These are phyloP conservation scores for Zoroaster sp. DNA, from an alignment of 53 echinoderm and acorn worm genomes.

Conservation along the genomic window DNA sequence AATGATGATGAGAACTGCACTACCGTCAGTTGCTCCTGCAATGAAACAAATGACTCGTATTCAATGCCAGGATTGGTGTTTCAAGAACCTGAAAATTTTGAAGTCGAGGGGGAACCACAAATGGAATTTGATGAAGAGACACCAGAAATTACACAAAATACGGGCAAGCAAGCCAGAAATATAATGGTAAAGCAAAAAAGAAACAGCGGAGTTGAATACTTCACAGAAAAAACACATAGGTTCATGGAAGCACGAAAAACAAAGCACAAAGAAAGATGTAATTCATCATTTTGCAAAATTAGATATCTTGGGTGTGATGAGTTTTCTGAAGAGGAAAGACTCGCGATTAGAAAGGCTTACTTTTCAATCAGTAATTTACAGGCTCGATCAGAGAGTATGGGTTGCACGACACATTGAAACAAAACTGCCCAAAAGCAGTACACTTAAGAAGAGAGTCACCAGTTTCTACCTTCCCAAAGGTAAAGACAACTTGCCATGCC, in stretches of 20 bases:
- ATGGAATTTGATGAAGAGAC: not conserved
- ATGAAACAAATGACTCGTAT: not conserved
- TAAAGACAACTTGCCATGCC: not conserved
- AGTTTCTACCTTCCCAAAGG: conserved; percentile 1
- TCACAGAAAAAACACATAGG: not conserved
- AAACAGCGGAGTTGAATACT: conserved; percentile 1
- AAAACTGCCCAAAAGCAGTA: not conserved
- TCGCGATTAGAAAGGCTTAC: not conserved
- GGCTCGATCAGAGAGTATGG: conserved; percentile 40
- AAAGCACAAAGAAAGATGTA: not conserved
- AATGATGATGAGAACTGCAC: not conserved
- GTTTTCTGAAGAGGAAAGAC: conserved; percentile 12
- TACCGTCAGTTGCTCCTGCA: not conserved
- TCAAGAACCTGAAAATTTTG: not conserved
- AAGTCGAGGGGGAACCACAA: not conserved
- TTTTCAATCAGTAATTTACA: conserved; percentile 36
- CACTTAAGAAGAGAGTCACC: not conserved
- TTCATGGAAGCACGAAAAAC: not conserved
- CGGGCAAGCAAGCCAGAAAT: not conserved
- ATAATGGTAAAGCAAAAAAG: conserved; percentile 35
- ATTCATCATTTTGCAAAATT: not conserved
- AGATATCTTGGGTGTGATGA: conserved; percentile 8
- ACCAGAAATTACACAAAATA: not conserved
- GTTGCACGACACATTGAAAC: conserved; percentile 20
- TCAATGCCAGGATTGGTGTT: not conserved